phyloP scores from a whole-genome alignment of 2,888 invertebrate species.

The Gari tellinella region DNA sequence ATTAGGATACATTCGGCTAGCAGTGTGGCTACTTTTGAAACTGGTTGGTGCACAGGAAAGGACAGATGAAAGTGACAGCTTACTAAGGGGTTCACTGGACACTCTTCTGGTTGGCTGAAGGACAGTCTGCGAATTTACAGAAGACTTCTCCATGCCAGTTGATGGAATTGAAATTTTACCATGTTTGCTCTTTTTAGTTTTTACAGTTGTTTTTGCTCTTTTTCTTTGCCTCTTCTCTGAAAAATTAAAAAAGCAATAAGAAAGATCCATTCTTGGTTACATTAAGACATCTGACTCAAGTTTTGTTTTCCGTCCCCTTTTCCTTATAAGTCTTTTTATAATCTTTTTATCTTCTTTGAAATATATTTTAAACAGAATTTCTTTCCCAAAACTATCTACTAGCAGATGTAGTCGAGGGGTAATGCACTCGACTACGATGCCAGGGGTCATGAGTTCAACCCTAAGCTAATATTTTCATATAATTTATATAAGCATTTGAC shows the following conservation, averaged over 20 bases:
- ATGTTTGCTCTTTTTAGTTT: constrained; percentile 45
- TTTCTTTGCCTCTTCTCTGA: constrained; percentile 61
- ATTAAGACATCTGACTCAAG: not conserved
- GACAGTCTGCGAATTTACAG: constrained; percentile 13
- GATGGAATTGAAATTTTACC: constrained; percentile 19
- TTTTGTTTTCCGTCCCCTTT: no score
- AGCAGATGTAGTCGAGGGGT: no score
- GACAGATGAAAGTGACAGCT: constrained; percentile 24
- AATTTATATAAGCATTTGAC: no score
- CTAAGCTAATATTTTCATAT: no score
- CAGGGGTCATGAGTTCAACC: no score
- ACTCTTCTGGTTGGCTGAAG: constrained; percentile 25
- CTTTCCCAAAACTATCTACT: no score
- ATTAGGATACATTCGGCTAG: no score
- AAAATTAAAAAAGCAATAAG: constrained; percentile 23
- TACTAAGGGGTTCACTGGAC: constrained; percentile 51
- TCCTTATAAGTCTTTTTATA: not conserved
- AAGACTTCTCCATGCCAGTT: constrained; percentile 20
- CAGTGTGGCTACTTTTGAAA: no score
- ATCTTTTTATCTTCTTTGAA: no score
- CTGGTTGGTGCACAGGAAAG: constrained; percentile 27
- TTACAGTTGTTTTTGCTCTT: constrained; percentile 40
- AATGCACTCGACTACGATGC: no score
- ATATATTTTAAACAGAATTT: no score
- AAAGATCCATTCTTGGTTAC: not conserved